phyloP scores from a whole-genome alignment of 2,888 invertebrate genomes.

The Holacanthella duospinosa region DNA sequence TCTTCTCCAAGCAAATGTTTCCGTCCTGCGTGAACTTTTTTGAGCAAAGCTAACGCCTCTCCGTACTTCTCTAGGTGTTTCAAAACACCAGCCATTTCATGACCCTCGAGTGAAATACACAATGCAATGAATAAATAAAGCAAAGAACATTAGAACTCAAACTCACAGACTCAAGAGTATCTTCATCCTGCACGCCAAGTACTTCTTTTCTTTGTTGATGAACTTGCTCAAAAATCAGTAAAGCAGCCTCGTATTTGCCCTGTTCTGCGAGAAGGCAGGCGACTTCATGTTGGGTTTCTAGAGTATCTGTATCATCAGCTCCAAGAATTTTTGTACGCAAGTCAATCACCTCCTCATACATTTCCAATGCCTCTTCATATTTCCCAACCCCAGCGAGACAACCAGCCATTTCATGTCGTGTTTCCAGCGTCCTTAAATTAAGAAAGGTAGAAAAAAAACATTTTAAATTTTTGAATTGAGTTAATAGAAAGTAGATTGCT shows the following conservation, averaged over 20 bases:
- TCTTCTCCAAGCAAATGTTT: constrained; percentile 17
- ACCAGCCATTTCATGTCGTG: constrained; percentile 18
- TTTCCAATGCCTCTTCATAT: constrained; percentile 13
- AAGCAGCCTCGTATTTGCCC: constrained; percentile 11
- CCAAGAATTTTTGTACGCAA: constrained; percentile 11
- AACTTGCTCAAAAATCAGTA: constrained; percentile 10
- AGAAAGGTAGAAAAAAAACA: background rate
- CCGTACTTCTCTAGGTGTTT: constrained; percentile 6
- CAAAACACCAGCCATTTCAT: constrained; percentile 4
- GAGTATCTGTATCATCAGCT: constrained; percentile 14
- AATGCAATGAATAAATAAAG: background rate
- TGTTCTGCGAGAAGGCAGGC: constrained; percentile 9
- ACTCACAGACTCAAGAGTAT: constrained; percentile 18
- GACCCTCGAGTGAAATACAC: background rate
- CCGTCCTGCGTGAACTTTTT: constrained; percentile 16
- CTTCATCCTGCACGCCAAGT: constrained; percentile 16
- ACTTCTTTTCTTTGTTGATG: constrained; percentile 9
- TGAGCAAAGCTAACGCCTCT: constrained; percentile 12
- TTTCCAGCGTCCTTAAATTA: constrained; percentile 16
- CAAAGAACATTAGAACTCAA: background rate
- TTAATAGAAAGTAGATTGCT: background rate
- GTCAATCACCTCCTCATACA: constrained; percentile 15
- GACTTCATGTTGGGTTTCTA: constrained; percentile 19
- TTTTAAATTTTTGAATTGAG: background rate
- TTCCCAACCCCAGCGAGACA: constrained; percentile 9